Percentiles rank a stretch among this genome's conserved stretches.
Conservation (phyloP, 2,797 vertebrate genomes). For the Poecilia velifera region DNA sequence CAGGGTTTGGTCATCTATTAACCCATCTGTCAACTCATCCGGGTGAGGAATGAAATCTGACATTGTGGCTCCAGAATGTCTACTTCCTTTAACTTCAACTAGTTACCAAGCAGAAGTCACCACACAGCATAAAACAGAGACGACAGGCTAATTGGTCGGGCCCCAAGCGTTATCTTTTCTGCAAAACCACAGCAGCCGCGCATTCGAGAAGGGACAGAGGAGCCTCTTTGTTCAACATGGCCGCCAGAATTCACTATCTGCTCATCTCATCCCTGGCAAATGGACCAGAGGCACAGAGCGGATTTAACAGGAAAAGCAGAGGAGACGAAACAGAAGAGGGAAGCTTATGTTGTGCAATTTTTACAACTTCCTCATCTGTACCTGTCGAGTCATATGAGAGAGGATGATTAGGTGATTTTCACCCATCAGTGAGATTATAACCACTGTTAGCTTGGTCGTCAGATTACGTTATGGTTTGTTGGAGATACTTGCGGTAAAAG, state of each 20-base stretch:
- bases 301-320: too few species aligned
- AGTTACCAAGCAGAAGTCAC: slow-evolving; percentile 3
- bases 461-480: neutral
- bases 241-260: slow-evolving; percentile 51
- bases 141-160: slow-evolving; percentile 13
- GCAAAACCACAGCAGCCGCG: slow-evolving; percentile 48
- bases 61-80: slow-evolving; percentile 40
- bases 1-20: slow-evolving; percentile 66
- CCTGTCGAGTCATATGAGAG: neutral
- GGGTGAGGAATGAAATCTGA: slow-evolving; percentile 20
- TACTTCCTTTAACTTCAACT: slow-evolving; percentile 8
- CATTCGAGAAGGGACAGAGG: slow-evolving; percentile 34
- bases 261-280: slow-evolving; percentile 56
- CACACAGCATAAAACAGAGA: slow-evolving; percentile 4
- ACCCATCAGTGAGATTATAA: neutral
- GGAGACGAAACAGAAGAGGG: neutral
- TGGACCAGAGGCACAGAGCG: slow-evolving; percentile 49
- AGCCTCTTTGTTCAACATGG: slow-evolving; percentile 64
- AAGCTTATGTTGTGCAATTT: slow-evolving; percentile 14
- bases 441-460: neutral
- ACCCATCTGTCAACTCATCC: slow-evolving; percentile 66
- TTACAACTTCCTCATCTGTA: slow-evolving; percentile 10
- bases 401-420: neutral
- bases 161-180: slow-evolving; percentile 39
- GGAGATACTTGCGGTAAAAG: slow-evolving; percentile 94